A percentile compares a stretch with the other conserved stretches of the same genome.
phyloP scores from a whole-genome alignment of 2,113 vertebrate genomes.

The Mesitornis unicolor region DNA sequence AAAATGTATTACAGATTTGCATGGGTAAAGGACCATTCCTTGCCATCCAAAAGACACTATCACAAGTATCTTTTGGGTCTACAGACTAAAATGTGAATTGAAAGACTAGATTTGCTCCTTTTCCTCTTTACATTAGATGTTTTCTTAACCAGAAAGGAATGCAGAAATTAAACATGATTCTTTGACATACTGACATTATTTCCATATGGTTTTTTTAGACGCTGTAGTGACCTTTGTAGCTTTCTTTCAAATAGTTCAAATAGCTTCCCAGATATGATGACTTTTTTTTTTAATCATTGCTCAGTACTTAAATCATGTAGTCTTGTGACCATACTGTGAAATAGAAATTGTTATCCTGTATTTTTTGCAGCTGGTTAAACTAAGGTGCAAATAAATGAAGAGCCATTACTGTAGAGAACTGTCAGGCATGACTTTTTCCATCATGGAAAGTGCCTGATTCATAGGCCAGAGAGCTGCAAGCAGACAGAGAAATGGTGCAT shows the following conservation, averaged over 20 bases:
- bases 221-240: neutral
- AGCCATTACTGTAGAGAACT: neutral
- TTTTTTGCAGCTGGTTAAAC: neutral
- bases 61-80: neutral
- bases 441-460: neutral
- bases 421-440: neutral
- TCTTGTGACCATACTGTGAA: neutral
- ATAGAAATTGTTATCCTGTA: neutral
- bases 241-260: neutral
- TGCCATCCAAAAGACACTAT: neutral
- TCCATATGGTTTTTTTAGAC: neutral
- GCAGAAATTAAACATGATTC: neutral
- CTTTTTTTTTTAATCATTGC: neutral
- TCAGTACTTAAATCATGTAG: neutral
- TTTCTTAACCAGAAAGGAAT: neutral
- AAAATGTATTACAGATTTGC: neutral
- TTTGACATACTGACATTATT: neutral
- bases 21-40: neutral
- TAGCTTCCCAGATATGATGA: neutral
- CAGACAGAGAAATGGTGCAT: neutral
- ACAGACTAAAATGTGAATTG: neutral
- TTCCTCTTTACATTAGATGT: neutral
- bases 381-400: neutral
- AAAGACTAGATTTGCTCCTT: neutral
- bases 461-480: neutral